phyloP scores from a whole-genome alignment of 2,888 invertebrate genomes.

The Drosophila yooni region DNA sequence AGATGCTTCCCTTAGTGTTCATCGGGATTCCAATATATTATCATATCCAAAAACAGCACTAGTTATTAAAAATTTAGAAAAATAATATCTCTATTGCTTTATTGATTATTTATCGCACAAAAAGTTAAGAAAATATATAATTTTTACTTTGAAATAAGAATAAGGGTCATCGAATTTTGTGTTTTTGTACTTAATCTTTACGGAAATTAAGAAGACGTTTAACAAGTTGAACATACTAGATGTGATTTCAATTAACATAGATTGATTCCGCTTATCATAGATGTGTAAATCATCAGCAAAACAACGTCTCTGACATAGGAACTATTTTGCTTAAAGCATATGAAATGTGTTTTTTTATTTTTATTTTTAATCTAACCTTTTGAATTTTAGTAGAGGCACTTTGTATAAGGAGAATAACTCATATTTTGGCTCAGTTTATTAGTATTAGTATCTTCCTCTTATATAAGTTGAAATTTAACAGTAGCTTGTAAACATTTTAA shows the following conservation, averaged over 20 bases:
- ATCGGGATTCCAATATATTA: not conserved
- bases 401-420: not conserved
- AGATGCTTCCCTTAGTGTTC: not conserved
- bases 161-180: not conserved
- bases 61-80: no score
- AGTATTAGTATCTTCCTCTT: not conserved
- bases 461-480: not conserved
- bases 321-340: not conserved
- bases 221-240: not conserved
- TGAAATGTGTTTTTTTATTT: not conserved
- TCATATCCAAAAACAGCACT: no score
- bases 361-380: not conserved
- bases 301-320: not conserved
- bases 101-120: no score
- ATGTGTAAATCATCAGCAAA: not conserved
- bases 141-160: not conserved
- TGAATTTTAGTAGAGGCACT: not conserved
- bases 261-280: not conserved
- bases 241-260: not conserved
- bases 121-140: not conserved
- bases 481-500: conserved; percentile 56
- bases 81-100: no score
- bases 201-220: not conserved
- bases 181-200: not conserved
- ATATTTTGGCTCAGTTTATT: not conserved